Percentiles rank a stretch among this genome's conserved stretches.
Evolutionary conservation across 2,888 invertebrate genomes (phyloP).

Genomic region (Stenolophus ochropezus): DNA sequence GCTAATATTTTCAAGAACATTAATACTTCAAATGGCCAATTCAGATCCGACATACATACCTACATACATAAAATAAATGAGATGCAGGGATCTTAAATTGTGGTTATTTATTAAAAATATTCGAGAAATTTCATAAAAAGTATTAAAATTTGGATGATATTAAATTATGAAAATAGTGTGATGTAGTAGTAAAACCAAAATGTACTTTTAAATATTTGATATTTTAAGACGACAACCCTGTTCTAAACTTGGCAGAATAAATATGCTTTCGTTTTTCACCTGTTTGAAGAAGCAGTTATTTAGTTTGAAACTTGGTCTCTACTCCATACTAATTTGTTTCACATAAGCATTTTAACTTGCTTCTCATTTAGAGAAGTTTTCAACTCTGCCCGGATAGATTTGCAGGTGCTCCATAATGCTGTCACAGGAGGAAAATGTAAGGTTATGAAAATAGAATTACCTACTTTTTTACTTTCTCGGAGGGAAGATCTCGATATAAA

Average conservation of each 20-base stretch:
- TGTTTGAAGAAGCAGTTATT: conserved; percentile 10
- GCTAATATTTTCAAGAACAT: no score
- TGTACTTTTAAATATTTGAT: no score
- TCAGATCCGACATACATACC: no score
- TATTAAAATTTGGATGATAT: no score
- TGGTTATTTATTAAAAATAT: no score
- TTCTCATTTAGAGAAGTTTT: conserved; percentile 8
- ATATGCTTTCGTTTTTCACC: conserved; percentile 20
- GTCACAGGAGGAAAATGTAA: background rate
- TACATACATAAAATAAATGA: no score
- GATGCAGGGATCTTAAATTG: no score
- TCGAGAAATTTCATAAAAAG: no score
- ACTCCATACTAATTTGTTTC: background rate
- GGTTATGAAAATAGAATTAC: background rate
- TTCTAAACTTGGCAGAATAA: background rate
- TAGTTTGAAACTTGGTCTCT: conserved; percentile 14
- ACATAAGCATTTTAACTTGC: conserved; percentile 8
- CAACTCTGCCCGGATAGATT: background rate
- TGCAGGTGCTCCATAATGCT: background rate
- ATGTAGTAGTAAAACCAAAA: no score
- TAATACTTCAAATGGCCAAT: no score
- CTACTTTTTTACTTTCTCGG: background rate
- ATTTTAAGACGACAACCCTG: background rate
- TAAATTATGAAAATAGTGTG: no score
- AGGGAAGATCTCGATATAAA: background rate